Evolutionary conservation across 1,140 invertebrate genomes (phyloP).

Genomic region (Aphis craccivora): DNA sequence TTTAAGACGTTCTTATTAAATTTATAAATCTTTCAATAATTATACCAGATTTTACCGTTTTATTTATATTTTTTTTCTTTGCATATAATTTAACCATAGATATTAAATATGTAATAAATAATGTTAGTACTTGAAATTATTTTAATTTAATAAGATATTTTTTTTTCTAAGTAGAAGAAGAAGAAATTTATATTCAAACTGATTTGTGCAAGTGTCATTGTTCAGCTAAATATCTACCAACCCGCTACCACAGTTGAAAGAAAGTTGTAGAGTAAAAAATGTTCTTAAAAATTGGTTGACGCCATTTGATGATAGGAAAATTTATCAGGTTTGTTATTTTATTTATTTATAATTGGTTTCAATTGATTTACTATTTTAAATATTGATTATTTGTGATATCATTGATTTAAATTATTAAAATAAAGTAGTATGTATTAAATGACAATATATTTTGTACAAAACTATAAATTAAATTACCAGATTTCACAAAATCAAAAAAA

Average conservation of each 20-base stretch:
- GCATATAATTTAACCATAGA: background rate
- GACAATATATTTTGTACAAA: background rate
- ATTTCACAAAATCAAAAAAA: background rate
- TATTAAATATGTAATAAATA: background rate
- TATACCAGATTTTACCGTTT: background rate
- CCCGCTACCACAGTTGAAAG: background rate
- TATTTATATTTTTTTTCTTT: background rate
- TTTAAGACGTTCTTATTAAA: background rate
- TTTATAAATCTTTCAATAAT: background rate
- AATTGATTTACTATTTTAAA: background rate
- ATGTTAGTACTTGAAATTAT: background rate
- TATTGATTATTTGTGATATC: background rate
- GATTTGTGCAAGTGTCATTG: background rate
- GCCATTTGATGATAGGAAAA: background rate
- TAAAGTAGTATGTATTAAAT: background rate
- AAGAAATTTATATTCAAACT: background rate
- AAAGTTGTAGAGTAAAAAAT: background rate
- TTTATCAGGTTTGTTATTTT: background rate
- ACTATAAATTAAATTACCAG: background rate
- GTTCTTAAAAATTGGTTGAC: background rate
- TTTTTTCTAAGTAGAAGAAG: background rate
- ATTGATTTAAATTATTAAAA: background rate
- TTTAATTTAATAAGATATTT: background rate
- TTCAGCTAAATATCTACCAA: background rate
- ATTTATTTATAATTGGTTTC: background rate